A percentile compares a stretch with the other conserved stretches of the same genome.
These are phyloP conservation scores for Coreius guichenoti DNA, from an alignment of 2,797 vertebrate species.

Conservation along the genomic window DNA sequence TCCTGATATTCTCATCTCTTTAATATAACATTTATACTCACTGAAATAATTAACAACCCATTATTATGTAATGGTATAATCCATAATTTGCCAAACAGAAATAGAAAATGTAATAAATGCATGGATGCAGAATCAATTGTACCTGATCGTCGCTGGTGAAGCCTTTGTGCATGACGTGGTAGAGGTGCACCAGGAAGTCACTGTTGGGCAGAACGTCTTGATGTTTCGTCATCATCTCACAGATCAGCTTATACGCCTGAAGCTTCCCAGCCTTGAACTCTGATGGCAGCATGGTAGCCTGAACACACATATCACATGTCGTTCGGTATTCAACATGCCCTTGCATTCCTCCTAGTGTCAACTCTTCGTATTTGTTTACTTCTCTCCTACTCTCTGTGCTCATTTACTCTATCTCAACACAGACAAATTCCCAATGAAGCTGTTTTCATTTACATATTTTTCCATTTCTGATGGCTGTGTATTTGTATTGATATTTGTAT, in stretches of 20 bases:
- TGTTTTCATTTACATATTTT: background rate
- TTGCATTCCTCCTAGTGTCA: background rate
- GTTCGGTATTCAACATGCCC: background rate
- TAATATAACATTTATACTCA: background rate
- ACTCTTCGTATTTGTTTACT: background rate
- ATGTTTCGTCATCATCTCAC: constrained; percentile 97
- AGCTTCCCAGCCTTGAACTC: constrained; percentile 96
- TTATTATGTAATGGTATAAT: background rate
- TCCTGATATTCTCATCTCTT: background rate
- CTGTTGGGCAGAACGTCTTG: constrained; percentile 95
- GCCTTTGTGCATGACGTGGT: constrained; percentile 92
- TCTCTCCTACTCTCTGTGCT: background rate
- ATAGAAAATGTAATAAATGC: background rate
- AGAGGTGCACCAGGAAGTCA: constrained; percentile 95
- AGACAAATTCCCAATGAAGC: background rate
- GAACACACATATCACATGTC: constrained; percentile 34
- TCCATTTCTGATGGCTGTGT: background rate
- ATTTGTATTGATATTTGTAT: no score
- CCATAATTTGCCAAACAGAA: background rate
- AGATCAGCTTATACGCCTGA: constrained; percentile 93
- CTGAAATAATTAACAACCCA: background rate
- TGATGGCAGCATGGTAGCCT: constrained; percentile 90
- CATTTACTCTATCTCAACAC: background rate
- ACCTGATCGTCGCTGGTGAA: constrained; percentile 94
- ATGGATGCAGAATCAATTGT: constrained; percentile 23